These are phyloP conservation scores for Torymus auratus DNA, from an alignment of 2,888 invertebrate species.

Conservation along the genomic window DNA sequence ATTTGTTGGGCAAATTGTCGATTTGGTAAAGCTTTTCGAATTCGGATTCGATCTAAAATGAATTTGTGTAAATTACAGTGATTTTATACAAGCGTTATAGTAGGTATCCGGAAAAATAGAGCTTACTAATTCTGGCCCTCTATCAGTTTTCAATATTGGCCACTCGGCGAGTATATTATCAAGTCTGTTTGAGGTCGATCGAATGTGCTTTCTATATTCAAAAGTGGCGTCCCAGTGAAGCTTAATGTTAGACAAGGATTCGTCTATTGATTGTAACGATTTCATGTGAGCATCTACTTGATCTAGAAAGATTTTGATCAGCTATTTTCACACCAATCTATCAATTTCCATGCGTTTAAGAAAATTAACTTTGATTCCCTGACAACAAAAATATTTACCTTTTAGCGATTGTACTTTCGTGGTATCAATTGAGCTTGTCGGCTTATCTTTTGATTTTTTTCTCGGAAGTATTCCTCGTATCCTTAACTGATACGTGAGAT, in stretches of 20 bases:
- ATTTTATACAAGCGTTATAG: not conserved
- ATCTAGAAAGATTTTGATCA: constrained; percentile 15
- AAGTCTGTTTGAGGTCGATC: constrained; percentile 17
- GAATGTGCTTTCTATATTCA: constrained; percentile 37
- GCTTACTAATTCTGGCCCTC: constrained; percentile 50
- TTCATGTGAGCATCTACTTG: constrained; percentile 38
- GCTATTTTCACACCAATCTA: too few relatives aligned
- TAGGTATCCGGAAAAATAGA: not conserved
- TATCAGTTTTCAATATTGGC: constrained; percentile 48
- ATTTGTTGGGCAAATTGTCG: constrained; percentile 1
- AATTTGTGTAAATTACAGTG: not conserved
- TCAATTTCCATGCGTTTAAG: too few relatives aligned
- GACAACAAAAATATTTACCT: constrained; percentile 10
- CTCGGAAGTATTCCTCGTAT: constrained; percentile 20
- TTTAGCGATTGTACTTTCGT: not conserved
- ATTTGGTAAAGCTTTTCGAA: constrained; percentile 23
- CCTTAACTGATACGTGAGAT: constrained; percentile 34
- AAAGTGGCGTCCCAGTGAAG: constrained; percentile 44
- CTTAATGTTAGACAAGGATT: constrained; percentile 36
- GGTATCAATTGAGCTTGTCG: not conserved
- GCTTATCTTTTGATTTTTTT: constrained; percentile 32
- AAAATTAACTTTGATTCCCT: too few relatives aligned
- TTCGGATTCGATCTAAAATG: constrained; percentile 52
- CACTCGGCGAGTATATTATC: constrained; percentile 46
- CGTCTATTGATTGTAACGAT: constrained; percentile 16